These are phyloP conservation scores for Callospermophilus lateralis DNA, from an alignment of 2,113 vertebrate genomes.

Conservation along the genomic window DNA sequence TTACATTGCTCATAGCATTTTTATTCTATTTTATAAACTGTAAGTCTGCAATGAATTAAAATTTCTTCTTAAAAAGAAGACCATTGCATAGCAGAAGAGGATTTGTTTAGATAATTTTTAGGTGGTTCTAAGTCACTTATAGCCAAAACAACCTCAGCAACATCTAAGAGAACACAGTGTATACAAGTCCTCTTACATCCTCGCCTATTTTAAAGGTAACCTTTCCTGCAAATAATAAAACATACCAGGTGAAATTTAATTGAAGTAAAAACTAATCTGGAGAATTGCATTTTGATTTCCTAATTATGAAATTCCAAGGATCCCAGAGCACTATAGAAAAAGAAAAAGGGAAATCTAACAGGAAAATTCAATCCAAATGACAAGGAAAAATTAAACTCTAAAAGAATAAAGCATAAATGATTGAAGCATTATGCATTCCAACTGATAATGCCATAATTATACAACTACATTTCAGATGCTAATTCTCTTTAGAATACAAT, in stretches of 20 bases:
- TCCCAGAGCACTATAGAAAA: not conserved
- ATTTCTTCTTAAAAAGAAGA: not conserved
- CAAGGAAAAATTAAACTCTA: constrained; percentile 3
- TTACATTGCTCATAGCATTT: not conserved
- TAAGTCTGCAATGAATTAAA: not conserved
- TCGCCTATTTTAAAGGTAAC: not conserved
- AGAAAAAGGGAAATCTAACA: not conserved
- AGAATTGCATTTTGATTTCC: constrained; percentile 35
- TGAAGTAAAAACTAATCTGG: constrained; percentile 40
- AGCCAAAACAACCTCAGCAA: constrained; percentile 47
- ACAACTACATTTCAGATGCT: constrained; percentile 57
- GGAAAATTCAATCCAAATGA: constrained; percentile 52
- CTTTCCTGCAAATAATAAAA: constrained; percentile 50
- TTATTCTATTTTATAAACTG: constrained; percentile 26
- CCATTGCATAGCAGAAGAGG: not conserved
- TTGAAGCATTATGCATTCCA: constrained; percentile 36
- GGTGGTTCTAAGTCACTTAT: not conserved
- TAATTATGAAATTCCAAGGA: constrained; percentile 43
- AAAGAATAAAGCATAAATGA: constrained; percentile 65
- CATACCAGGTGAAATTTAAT: constrained; percentile 26
- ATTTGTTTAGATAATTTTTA: constrained; percentile 28
- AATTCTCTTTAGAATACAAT: constrained; percentile 64
- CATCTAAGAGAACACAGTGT: not conserved
- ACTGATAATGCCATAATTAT: constrained; percentile 59
- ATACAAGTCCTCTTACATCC: not conserved